Evolutionary conservation across 2,797 vertebrate genomes (phyloP).

Genomic region (Parotocinclus haroldoi): DNA sequence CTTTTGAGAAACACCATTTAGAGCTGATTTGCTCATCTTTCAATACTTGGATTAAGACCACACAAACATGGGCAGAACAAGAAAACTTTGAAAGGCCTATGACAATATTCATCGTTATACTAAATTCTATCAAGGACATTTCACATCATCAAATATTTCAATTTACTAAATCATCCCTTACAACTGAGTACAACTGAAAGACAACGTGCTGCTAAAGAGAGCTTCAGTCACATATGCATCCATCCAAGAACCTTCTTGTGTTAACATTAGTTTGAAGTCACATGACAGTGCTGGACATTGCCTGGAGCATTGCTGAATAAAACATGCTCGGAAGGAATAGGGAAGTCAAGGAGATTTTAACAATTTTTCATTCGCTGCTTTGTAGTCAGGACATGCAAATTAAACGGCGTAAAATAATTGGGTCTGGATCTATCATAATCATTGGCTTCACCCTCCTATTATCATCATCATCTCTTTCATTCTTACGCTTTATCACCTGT

Average conservation of each 20-base stretch:
- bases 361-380: slow-evolving; percentile 40
- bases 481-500: slow-evolving; percentile 34
- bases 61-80: too few species aligned
- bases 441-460: slow-evolving; percentile 44
- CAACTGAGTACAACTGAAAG: slow-evolving; percentile 53
- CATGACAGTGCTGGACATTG: slow-evolving; percentile 47
- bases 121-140: slow-evolving; percentile 32
- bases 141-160: slow-evolving; percentile 35
- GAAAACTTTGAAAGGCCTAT: too few species aligned
- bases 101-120: slow-evolving; percentile 16
- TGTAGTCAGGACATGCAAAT: slow-evolving; percentile 30
- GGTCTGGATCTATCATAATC: slow-evolving; percentile 49
- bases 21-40: too few species aligned
- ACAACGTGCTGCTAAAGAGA: slow-evolving; percentile 59
- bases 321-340: slow-evolving; percentile 50
- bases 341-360: slow-evolving; percentile 39
- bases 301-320: slow-evolving; percentile 45
- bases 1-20: too few species aligned
- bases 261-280: slow-evolving; percentile 61
- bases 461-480: slow-evolving; percentile 36
- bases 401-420: slow-evolving; percentile 36
- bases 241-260: slow-evolving; percentile 64
- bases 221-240: slow-evolving; percentile 62
- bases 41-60: too few species aligned
- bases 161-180: slow-evolving; percentile 62